Evolutionary conservation across 2,888 invertebrate genomes (phyloP).

Genomic region (Pherbina coryleti): DNA sequence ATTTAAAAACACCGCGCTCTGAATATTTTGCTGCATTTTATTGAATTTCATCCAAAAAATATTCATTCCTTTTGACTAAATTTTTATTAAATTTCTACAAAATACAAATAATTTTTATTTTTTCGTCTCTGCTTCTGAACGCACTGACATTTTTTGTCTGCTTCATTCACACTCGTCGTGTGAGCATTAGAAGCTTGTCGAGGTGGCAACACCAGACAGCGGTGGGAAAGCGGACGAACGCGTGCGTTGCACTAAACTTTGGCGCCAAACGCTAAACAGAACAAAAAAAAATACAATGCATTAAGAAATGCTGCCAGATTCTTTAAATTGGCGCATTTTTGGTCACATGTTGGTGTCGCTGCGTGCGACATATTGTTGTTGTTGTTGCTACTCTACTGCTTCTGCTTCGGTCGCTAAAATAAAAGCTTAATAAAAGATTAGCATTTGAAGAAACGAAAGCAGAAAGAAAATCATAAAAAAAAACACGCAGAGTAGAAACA

Average conservation of each 20-base stretch:
- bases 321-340: constrained; percentile 21
- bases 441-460: not conserved
- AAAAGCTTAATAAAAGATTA: not conserved
- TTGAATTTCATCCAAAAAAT: constrained; percentile 30
- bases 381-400: not conserved
- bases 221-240: constrained; percentile 5
- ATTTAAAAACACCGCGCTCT: not conserved
- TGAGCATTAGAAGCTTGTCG: not conserved
- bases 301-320: constrained; percentile 1
- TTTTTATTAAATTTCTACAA: not conserved
- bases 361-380: not conserved
- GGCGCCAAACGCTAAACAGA: constrained; percentile 22
- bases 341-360: constrained; percentile 8
- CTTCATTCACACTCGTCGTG: constrained; percentile 23
- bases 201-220: not conserved
- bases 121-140: not conserved
- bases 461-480: not conserved
- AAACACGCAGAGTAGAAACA: not conserved
- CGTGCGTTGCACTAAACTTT: constrained; percentile 2
- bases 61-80: not conserved
- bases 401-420: not conserved
- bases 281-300: not conserved
- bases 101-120: not conserved
- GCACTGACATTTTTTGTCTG: constrained; percentile 18
- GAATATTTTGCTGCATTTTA: constrained; percentile 29